These are phyloP conservation scores for Galagoides demidoff DNA, from an alignment of 2,797 vertebrate genomes.

Conservation along the genomic window DNA sequence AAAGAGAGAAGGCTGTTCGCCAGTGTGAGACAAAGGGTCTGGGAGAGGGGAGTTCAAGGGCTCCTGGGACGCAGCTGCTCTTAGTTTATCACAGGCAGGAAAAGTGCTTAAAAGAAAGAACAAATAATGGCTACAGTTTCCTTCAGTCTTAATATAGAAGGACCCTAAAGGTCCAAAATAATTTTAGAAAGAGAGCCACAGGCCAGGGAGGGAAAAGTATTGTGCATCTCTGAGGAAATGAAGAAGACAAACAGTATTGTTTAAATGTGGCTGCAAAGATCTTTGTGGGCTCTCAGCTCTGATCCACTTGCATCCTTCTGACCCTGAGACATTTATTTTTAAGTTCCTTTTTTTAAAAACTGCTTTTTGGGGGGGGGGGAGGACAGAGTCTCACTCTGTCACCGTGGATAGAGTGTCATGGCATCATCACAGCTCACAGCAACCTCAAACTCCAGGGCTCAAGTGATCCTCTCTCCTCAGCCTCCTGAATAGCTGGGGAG, in stretches of 20 bases:
- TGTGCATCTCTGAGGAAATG: conserved; percentile 79
- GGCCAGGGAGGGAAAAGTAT: conserved; percentile 80
- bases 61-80: background rate
- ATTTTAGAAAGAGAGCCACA: conserved; percentile 73
- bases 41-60: background rate
- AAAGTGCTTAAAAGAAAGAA: conserved; percentile 54
- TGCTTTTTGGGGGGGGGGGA: too few species aligned
- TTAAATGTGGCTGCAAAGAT: conserved; percentile 72
- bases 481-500: too few species aligned
- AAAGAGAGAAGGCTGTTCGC: background rate
- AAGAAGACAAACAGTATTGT: conserved; percentile 81
- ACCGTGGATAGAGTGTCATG: too few species aligned
- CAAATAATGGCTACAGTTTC: conserved; percentile 43
- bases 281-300: conserved; percentile 77
- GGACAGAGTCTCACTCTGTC: too few species aligned
- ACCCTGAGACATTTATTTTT: conserved; percentile 84
- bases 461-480: too few species aligned
- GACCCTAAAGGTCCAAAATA: conserved; percentile 59
- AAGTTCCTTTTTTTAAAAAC: background rate
- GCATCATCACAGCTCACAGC: too few species aligned
- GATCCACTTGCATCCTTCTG: conserved; percentile 69
- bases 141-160: conserved; percentile 82
- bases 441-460: too few species aligned
- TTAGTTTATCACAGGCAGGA: conserved; percentile 41
- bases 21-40: background rate